phyloP scores from a whole-genome alignment of 1,140 invertebrate genomes.

The Frieseomelitta varia region DNA sequence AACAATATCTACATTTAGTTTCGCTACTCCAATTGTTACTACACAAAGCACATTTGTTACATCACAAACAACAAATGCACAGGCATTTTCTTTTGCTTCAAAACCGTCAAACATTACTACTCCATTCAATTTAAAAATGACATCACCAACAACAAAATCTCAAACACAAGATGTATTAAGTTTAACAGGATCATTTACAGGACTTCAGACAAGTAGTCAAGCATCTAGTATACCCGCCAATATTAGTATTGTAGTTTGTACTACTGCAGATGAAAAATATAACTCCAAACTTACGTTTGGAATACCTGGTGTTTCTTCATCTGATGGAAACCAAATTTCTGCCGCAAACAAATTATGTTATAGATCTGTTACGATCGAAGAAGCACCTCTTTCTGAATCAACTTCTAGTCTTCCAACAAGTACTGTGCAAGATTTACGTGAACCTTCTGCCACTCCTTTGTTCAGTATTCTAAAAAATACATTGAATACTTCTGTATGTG shows the following conservation, averaged over 20 bases:
- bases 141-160: neutral
- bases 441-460: slow-evolving; percentile 20
- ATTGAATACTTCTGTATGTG: slow-evolving; percentile 25
- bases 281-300: slow-evolving; percentile 12
- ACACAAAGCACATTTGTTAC: slow-evolving; percentile 13
- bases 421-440: slow-evolving; percentile 4
- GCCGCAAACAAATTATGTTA: neutral
- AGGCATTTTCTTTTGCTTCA: slow-evolving; percentile 62
- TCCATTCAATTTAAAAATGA: slow-evolving; percentile 35
- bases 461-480: slow-evolving; percentile 32
- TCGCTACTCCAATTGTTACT: slow-evolving; percentile 33
- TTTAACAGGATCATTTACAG: slow-evolving; percentile 29
- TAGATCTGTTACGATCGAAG: slow-evolving; percentile 42
- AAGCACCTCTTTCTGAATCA: slow-evolving; percentile 23
- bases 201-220: slow-evolving; percentile 14
- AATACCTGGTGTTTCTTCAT: neutral
- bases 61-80: slow-evolving; percentile 28
- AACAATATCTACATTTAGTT: slow-evolving; percentile 46
- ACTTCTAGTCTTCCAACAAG: slow-evolving; percentile 5
- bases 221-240: neutral
- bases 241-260: neutral
- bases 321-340: slow-evolving; percentile 22
- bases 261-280: neutral
- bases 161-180: slow-evolving; percentile 41
- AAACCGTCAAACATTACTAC: slow-evolving; percentile 42